These are phyloP conservation scores for Augochlorella aurata DNA, from an alignment of 2,888 invertebrate species.

Conservation along the genomic window DNA sequence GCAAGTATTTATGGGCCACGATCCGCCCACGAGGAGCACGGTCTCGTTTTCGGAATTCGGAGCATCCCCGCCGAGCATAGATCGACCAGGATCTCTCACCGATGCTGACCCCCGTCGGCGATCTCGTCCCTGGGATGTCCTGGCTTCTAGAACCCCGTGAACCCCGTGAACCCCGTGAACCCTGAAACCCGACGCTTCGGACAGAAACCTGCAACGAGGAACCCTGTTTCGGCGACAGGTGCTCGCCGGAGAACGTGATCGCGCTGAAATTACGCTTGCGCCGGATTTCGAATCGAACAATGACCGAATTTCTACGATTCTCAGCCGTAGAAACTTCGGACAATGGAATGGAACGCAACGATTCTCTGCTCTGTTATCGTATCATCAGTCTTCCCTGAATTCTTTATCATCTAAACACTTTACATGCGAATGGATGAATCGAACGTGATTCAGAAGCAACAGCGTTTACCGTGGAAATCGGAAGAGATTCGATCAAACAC, in stretches of 20 bases:
- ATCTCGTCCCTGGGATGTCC: constrained; percentile 45
- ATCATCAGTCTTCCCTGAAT: too few relatives aligned
- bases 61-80: constrained; percentile 67
- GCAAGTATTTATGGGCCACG: constrained; percentile 77
- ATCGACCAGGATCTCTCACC: constrained; percentile 55
- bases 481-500: too few relatives aligned
- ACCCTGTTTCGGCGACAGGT: not conserved
- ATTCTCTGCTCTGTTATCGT: too few relatives aligned
- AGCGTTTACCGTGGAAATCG: too few relatives aligned
- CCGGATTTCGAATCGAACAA: not conserved
- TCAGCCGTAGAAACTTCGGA: too few relatives aligned
- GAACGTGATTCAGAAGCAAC: too few relatives aligned
- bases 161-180: constrained; percentile 31
- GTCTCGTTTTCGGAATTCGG: constrained; percentile 71
- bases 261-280: too few relatives aligned
- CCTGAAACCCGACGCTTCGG: constrained; percentile 36
- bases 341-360: too few relatives aligned
- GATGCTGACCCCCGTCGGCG: constrained; percentile 56
- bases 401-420: too few relatives aligned
- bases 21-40: constrained; percentile 74
- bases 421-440: too few relatives aligned
- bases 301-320: not conserved
- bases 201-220: not conserved
- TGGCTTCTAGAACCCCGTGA: constrained; percentile 23
- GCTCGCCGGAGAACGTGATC: not conserved